These are phyloP conservation scores for Tineola bisselliella DNA, from an alignment of 2,888 invertebrate species.

Conservation along the genomic window DNA sequence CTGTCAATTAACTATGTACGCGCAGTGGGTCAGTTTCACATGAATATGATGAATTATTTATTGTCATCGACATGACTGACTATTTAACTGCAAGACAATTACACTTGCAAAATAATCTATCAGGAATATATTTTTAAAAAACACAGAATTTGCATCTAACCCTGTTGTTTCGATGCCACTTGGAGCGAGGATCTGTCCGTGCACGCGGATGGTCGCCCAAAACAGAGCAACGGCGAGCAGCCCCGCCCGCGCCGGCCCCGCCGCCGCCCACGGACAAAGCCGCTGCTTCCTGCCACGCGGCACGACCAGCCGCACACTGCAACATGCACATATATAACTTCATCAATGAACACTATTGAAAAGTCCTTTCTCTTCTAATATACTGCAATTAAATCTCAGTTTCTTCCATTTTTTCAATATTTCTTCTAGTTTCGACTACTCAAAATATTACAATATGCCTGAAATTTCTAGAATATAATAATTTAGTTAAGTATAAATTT, in stretches of 20 bases:
- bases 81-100: no score
- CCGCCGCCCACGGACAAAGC: constrained; percentile 56
- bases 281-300: constrained; percentile 81
- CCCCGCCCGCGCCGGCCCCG: constrained; percentile 64
- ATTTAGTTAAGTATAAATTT: no score
- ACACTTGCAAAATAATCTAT: no score
- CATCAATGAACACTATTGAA: not conserved
- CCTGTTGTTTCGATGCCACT: constrained; percentile 91
- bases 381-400: no score
- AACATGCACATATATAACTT: constrained; percentile 19
- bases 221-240: constrained; percentile 63
- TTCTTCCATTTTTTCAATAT: no score
- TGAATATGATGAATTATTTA: not conserved
- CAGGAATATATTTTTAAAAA: no score
- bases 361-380: no score
- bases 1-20: not conserved
- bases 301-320: constrained; percentile 84
- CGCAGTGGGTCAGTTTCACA: not conserved
- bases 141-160: no score
- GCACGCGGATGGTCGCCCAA: constrained; percentile 74
- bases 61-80: not conserved
- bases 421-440: no score
- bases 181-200: constrained; percentile 57
- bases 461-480: no score
- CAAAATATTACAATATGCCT: no score